Conservation (phyloP, 2,888 invertebrate species). For the Heliconius ethilla region DNA sequence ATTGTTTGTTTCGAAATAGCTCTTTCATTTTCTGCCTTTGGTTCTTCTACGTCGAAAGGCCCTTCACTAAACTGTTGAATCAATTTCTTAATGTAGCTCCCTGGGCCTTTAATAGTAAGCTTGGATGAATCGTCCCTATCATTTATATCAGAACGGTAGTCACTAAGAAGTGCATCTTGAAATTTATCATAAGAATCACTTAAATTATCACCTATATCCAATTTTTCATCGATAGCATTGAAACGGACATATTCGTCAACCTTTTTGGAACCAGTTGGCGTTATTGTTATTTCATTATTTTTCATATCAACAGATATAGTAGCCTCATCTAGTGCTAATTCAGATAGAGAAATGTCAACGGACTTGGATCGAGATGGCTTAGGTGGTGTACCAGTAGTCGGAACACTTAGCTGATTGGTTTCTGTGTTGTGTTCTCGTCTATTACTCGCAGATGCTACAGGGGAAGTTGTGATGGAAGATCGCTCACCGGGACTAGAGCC, state of each 20-base stretch:
- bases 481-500: slow-evolving; percentile 76
- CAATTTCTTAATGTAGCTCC: slow-evolving; percentile 75
- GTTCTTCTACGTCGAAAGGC: slow-evolving; percentile 68
- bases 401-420: slow-evolving; percentile 67
- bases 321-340: slow-evolving; percentile 67
- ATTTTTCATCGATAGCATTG: slow-evolving; percentile 65
- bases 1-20: slow-evolving; percentile 65
- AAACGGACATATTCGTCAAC: slow-evolving; percentile 57
- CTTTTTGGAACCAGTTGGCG: slow-evolving; percentile 67
- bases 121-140: slow-evolving; percentile 58
- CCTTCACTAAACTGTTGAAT: slow-evolving; percentile 79
- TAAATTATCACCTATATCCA: slow-evolving; percentile 68
- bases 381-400: slow-evolving; percentile 57
- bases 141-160: slow-evolving; percentile 51
- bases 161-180: slow-evolving; percentile 62
- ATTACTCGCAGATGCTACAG: slow-evolving; percentile 65
- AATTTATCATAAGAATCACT: slow-evolving; percentile 68
- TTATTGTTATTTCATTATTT: slow-evolving; percentile 73
- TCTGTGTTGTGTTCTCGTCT: slow-evolving; percentile 62
- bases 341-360: slow-evolving; percentile 76
- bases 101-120: slow-evolving; percentile 72
- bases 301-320: slow-evolving; percentile 71
- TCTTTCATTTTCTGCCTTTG: slow-evolving; percentile 69
- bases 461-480: slow-evolving; percentile 71
- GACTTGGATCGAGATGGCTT: slow-evolving; percentile 81